phyloP scores from a whole-genome alignment of 1,140 invertebrate species.

The Sminthurinus signatus region DNA sequence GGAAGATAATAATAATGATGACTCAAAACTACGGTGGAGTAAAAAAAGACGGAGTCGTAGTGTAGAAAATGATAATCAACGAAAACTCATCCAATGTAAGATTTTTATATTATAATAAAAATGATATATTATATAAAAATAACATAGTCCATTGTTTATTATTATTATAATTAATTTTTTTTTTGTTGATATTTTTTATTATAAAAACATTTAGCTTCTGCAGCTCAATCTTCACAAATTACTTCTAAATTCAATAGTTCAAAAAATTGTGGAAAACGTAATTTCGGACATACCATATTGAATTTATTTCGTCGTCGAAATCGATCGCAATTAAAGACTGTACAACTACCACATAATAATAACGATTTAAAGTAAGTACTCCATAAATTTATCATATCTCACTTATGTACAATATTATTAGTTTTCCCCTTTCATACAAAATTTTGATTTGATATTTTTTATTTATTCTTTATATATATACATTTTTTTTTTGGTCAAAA shows the following conservation, averaged over 20 bases:
- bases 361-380: constrained; percentile 8
- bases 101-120: too few species aligned
- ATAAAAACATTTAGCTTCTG: not conserved
- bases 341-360: constrained; percentile 3
- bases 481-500: too few species aligned
- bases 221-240: not conserved
- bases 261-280: constrained; percentile 42
- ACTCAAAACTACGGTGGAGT: not conserved
- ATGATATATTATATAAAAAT: too few species aligned
- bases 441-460: not conserved
- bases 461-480: too few species aligned
- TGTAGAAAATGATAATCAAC: constrained; percentile 18
- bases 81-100: constrained; percentile 20
- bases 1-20: too few species aligned
- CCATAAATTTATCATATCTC: too few species aligned
- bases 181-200: too few species aligned
- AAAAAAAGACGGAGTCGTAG: constrained; percentile 25
- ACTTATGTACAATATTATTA: not conserved
- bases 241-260: not conserved
- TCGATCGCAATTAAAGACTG: constrained; percentile 15
- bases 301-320: constrained; percentile 22
- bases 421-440: not conserved
- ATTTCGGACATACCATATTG: constrained; percentile 47
- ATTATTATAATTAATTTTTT: too few species aligned
- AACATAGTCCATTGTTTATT: too few species aligned